phyloP scores from a whole-genome alignment of 2,797 vertebrate species.

The Benthosema pterotum region DNA sequence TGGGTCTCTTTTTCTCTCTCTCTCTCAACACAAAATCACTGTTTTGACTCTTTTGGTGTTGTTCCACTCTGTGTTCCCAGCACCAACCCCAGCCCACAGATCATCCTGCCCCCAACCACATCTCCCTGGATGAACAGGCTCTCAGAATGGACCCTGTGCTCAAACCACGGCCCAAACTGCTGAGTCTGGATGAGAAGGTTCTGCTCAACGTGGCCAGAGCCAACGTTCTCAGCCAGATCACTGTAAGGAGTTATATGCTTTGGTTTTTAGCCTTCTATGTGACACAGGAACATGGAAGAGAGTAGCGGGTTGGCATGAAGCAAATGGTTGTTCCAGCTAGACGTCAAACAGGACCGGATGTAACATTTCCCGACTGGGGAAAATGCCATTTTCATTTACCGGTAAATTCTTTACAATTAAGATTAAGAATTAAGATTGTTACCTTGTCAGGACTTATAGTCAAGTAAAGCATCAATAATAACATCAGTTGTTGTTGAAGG shows the following conservation, averaged over 20 bases:
- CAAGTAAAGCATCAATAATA: too few species aligned
- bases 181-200: conserved; percentile 81
- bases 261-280: neutral
- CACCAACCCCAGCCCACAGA: conserved; percentile 36
- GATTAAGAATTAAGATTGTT: too few species aligned
- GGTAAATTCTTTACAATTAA: too few species aligned
- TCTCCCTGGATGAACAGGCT: conserved; percentile 69
- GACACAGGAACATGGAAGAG: too few species aligned
- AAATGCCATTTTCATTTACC: too few species aligned
- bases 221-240: conserved; percentile 84
- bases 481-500: too few species aligned
- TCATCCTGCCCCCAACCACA: conserved; percentile 28
- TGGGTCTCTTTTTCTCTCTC: neutral
- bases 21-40: neutral
- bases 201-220: conserved; percentile 78
- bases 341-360: too few species aligned
- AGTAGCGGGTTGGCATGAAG: too few species aligned
- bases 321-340: too few species aligned
- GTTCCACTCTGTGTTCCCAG: conserved; percentile 47
- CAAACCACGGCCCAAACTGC: conserved; percentile 77
- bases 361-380: too few species aligned
- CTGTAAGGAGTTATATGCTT: conserved; percentile 70
- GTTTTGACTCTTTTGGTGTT: neutral
- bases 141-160: conserved; percentile 81
- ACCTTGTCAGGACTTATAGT: too few species aligned